Evolutionary conservation across 2,888 invertebrate genomes (phyloP).

Genomic region (Dicyrtomina minuta): DNA sequence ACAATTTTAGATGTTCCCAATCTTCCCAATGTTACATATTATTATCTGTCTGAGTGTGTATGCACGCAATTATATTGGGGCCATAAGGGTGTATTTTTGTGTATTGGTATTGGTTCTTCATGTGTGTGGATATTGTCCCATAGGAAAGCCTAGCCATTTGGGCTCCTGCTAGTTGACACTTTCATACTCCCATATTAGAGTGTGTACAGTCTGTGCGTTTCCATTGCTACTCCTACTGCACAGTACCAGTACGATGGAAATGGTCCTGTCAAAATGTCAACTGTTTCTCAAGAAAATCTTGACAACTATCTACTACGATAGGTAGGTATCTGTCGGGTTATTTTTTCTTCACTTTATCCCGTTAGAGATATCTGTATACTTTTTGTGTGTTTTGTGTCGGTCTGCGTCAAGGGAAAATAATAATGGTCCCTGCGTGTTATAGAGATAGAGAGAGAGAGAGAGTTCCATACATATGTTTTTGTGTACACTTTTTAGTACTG

Average conservation of each 20-base stretch:
- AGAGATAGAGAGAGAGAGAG: neutral
- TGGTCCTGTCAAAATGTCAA: conserved; percentile 30
- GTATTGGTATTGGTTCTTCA: neutral
- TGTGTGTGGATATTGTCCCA: too few species aligned
- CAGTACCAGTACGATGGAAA: too few species aligned
- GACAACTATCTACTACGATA: neutral
- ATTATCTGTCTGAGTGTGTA: too few species aligned
- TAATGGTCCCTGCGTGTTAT: neutral
- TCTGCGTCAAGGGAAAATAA: neutral
- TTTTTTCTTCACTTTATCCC: too few species aligned
- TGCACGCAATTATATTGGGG: too few species aligned
- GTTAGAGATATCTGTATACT: too few species aligned
- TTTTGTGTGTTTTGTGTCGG: too few species aligned
- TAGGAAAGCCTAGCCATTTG: too few species aligned
- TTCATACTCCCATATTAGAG: neutral
- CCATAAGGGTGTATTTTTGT: neutral
- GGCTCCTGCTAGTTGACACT: neutral
- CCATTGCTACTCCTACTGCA: too few species aligned
- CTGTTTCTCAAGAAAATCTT: neutral
- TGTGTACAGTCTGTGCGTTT: neutral
- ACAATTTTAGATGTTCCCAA: too few species aligned
- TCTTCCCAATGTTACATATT: too few species aligned
- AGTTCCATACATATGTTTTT: neutral
- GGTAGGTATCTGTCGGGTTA: neutral
- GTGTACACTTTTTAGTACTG: too few species aligned